phyloP scores from a whole-genome alignment of 2,888 invertebrate genomes.

The Agrotis ipsilon region DNA sequence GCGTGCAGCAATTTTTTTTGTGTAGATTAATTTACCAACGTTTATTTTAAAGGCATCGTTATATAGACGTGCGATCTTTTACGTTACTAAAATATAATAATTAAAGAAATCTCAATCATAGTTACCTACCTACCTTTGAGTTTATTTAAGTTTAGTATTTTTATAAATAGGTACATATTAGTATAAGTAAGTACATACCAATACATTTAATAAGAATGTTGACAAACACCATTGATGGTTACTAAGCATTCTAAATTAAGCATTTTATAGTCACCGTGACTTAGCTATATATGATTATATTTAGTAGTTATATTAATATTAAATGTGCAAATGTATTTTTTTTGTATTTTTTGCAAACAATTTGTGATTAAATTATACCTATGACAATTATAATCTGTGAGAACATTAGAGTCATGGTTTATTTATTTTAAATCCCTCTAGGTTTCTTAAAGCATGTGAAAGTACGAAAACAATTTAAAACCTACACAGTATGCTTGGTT shows the following conservation, averaged over 20 bases:
- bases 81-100: conserved; percentile 41
- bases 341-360: conserved; percentile 60
- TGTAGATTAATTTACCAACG: conserved; percentile 10
- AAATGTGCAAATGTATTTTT: conserved; percentile 59
- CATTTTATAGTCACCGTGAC: conserved; percentile 62
- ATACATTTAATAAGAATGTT: conserved; percentile 44
- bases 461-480: too few relatives aligned
- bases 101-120: conserved; percentile 69
- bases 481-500: too few relatives aligned
- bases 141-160: conserved; percentile 65
- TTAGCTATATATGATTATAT: conserved; percentile 47
- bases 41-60: conserved; percentile 28
- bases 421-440: conserved; percentile 19
- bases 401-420: conserved; percentile 50
- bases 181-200: conserved; percentile 63
- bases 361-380: conserved; percentile 64
- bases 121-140: conserved; percentile 67
- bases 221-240: conserved; percentile 52
- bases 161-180: conserved; percentile 65
- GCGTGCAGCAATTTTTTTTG: conserved; percentile 40
- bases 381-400: conserved; percentile 65
- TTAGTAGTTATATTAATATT: conserved; percentile 45
- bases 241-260: conserved; percentile 54
- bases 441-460: background rate
- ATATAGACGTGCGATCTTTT: conserved; percentile 30